phyloP scores from a whole-genome alignment of 2,113 vertebrate genomes.

The Ceyx melanurus region DNA sequence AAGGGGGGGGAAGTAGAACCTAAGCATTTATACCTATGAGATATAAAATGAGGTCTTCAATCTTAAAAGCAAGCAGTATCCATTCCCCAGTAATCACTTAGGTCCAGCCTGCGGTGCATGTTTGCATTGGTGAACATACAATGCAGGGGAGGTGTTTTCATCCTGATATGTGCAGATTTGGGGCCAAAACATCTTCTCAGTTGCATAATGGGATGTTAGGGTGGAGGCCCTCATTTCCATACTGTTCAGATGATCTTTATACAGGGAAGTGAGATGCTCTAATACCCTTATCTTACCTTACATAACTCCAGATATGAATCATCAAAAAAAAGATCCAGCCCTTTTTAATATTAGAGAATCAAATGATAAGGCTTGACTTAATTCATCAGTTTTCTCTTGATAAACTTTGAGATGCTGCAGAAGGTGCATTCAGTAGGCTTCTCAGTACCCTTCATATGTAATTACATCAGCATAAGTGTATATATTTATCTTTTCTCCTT shows the following conservation, averaged over 20 bases:
- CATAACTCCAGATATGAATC: conserved; percentile 58
- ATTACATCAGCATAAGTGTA: not conserved
- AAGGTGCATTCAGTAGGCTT: not conserved
- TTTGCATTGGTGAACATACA: not conserved
- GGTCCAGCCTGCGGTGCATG: not conserved
- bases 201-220: conserved; percentile 17
- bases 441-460: not conserved
- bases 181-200: conserved; percentile 2
- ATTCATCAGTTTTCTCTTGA: conserved; percentile 27
- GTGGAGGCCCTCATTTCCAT: conserved; percentile 56
- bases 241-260: conserved; percentile 6
- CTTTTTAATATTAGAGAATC: conserved; percentile 41
- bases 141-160: not conserved
- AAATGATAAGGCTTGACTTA: conserved; percentile 48
- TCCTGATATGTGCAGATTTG: not conserved
- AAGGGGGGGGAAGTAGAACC: not conserved
- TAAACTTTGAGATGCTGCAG: not conserved
- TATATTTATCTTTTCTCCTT: not conserved
- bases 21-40: not conserved
- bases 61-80: not conserved
- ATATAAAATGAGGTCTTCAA: not conserved
- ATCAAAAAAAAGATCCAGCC: conserved; percentile 1
- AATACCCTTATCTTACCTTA: conserved; percentile 50
- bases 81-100: not conserved
- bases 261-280: conserved; percentile 42